Evolutionary conservation across 2,797 vertebrate species (phyloP).

Genomic region (Sebastes wilsoni): DNA sequence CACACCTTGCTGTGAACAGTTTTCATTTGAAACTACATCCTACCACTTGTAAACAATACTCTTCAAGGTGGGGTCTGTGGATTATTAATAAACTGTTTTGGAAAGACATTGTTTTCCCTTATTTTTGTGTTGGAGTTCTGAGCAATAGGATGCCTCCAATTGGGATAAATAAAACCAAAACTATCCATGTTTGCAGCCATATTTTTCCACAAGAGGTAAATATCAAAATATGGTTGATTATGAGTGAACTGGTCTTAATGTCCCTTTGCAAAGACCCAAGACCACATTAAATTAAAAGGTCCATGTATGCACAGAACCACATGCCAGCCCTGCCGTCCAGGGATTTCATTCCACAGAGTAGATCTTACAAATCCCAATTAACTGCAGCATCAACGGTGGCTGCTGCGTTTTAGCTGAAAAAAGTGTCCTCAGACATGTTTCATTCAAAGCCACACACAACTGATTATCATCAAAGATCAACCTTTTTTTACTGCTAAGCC

Average conservation of each 20-base stretch:
- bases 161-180: neutral
- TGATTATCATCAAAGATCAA: neutral
- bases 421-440: neutral
- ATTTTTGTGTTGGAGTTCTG: too few relatives aligned
- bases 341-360: too few relatives aligned
- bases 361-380: neutral
- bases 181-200: too few relatives aligned
- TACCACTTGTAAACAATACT: neutral
- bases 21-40: too few relatives aligned
- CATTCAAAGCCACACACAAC: neutral
- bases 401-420: neutral
- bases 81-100: too few relatives aligned
- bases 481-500: slow-evolving; percentile 1
- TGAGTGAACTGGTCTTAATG: too few relatives aligned
- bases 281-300: too few relatives aligned
- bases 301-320: neutral
- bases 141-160: neutral
- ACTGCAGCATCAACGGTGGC: neutral
- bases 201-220: too few relatives aligned
- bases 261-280: too few relatives aligned
- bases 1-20: neutral
- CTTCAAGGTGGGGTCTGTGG: neutral
- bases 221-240: too few relatives aligned
- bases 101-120: too few relatives aligned
- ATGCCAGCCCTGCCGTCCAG: neutral